phyloP scores from a whole-genome alignment of 2,797 vertebrate species.

The Ptychadena robeensis region DNA sequence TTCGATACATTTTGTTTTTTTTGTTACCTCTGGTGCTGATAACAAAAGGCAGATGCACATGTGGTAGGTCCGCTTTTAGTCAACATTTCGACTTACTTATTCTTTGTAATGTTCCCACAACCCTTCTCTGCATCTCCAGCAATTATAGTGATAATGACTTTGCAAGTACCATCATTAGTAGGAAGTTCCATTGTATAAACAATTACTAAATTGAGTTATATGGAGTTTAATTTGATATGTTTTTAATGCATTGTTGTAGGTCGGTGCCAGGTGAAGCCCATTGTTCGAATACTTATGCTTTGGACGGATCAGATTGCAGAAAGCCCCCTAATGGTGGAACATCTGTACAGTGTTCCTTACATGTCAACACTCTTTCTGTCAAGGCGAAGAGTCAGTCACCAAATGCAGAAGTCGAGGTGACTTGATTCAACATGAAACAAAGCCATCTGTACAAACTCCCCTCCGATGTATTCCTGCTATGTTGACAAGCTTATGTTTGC shows the following conservation, averaged over 20 bases:
- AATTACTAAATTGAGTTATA: not conserved
- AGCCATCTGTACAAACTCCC: conserved; percentile 56
- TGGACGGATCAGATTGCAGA: not conserved
- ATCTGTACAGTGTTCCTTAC: not conserved
- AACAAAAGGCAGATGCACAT: no score
- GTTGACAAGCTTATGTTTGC: conserved; percentile 55
- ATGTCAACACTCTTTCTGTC: conserved; percentile 40
- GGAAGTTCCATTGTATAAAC: not conserved
- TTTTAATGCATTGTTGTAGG: not conserved
- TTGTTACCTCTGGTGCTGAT: no score
- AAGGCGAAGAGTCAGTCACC: conserved; percentile 48
- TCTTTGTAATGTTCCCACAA: no score
- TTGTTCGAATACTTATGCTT: not conserved
- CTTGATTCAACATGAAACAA: conserved; percentile 62
- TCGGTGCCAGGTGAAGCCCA: not conserved
- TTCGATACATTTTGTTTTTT: no score
- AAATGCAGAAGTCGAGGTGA: conserved; percentile 49
- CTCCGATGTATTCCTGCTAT: conserved; percentile 34
- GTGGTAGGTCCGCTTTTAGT: no score
- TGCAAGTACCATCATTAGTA: no score
- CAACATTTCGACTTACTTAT: no score
- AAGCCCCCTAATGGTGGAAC: not conserved
- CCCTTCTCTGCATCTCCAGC: no score
- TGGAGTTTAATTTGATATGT: not conserved
- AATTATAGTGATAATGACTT: no score